These are phyloP conservation scores for Leptestheria dahalacensis DNA, from an alignment of 1,140 invertebrate genomes.

Conservation along the genomic window DNA sequence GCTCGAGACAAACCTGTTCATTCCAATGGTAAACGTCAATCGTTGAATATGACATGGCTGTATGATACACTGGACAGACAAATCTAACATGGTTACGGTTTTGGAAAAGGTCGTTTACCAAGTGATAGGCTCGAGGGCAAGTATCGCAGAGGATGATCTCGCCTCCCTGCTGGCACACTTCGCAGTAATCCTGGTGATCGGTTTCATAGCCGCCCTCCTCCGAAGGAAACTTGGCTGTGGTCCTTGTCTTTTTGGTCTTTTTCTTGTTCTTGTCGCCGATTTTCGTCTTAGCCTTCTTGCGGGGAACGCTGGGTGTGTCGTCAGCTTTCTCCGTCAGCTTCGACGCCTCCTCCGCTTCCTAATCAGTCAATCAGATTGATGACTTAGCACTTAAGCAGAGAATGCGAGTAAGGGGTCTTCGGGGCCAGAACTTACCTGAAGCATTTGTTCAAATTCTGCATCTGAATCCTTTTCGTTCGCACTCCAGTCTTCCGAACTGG, in stretches of 20 bases:
- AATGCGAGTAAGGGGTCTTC: too few species aligned
- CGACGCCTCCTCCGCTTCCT: conserved; percentile 65
- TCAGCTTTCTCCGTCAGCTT: conserved; percentile 26
- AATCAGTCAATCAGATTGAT: conserved; percentile 22
- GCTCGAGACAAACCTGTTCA: conserved; percentile 79
- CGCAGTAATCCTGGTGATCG: conserved; percentile 98
- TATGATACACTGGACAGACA: too few species aligned
- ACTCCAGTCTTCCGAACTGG: conserved; percentile 61
- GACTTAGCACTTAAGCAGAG: too few species aligned
- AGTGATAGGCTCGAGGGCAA: conserved; percentile 48
- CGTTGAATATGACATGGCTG: too few species aligned
- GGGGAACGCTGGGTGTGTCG: conserved; percentile 22
- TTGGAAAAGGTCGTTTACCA: too few species aligned
- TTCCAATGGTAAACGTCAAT: too few species aligned
- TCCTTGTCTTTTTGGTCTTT: conserved; percentile 71
- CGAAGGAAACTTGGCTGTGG: conserved; percentile 65
- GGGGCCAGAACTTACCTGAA: not conserved
- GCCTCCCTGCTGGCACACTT: conserved; percentile 99
- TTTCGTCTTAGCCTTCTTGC: conserved; percentile 69
- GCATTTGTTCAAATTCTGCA: conserved; percentile 86
- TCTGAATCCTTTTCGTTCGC: conserved; percentile 69
- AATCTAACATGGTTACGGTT: too few species aligned
- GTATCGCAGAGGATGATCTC: conserved; percentile 99
- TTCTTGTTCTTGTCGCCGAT: conserved; percentile 80
- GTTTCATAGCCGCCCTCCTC: conserved; percentile 50